Base-by-base conservation (phyloP, 1,140 invertebrate species). In the Prorops nasuta region DNA sequence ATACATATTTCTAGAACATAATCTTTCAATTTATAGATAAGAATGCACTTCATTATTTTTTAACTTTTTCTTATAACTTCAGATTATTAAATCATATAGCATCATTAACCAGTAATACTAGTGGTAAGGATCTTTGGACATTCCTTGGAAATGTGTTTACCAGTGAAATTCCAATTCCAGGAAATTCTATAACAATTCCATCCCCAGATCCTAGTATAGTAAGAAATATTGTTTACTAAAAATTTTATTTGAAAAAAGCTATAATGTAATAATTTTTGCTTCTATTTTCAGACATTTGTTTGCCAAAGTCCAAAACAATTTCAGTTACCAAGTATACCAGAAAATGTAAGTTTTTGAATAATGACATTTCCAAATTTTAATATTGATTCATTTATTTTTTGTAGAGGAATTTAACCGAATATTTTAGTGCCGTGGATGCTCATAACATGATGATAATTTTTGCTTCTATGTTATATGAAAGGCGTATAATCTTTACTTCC, bases 401-500 rank as follows among this genome's bases (percentile, higher is more conserved):
- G 45, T 80, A 97, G 94, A 86, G 92, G 69, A 97, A 98, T 77
- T 79, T 98, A 47, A 95, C 90, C 46, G 92, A 98, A 75, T 98
- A 97, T 83, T 98, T 92, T 76, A 96, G 91, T 76, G 94, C 94
- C 12, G 84, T 97, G 37, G 90, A 96, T 74, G 78, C 86, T 18
- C 85, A 90, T 65, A 95, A 93, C 67, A 98, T 98, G 95, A 90
- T 96, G 71, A 83, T 85, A 6, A 83, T 98, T 53, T 96, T 97
- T 82, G 93, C 94, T 3, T 94, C 94, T 20, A 89, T 98, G 84
- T 78, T 98, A 10, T 88, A 92, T 64, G 96, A 98, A 75, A 81
- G 96, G 44, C 80, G 95, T 28, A 92, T 98, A 50, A 86, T 97
- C 44, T 88, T 98, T 54, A 91, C 88, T 3, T 96, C 94, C 0